Percentiles rank a stretch among this genome's conserved stretches.
Conservation (phyloP, 2,113 vertebrate species). For the Syngnathus scovelli region DNA sequence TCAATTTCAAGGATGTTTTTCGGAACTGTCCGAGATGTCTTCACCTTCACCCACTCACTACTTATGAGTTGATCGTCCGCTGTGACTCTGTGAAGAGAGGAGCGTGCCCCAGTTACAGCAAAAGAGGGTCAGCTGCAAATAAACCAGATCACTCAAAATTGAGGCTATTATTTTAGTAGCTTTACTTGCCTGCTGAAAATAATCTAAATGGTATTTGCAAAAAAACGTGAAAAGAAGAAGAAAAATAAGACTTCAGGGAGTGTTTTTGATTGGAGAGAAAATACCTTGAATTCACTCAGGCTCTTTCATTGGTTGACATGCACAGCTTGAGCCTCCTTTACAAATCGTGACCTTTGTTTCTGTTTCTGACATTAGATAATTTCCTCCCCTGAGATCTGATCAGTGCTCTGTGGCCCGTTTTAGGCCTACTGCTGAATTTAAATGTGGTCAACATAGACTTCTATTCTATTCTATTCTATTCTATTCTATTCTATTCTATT, state of each 20-base stretch:
- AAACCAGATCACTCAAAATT: slow-evolving; percentile 56
- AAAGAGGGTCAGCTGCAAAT: slow-evolving; percentile 43
- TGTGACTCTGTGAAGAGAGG: slow-evolving; percentile 17
- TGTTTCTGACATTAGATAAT: slow-evolving; percentile 54
- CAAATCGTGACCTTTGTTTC: slow-evolving; percentile 23
- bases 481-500: too few relatives aligned
- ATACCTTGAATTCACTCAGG: slow-evolving; percentile 25
- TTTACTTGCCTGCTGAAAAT: not conserved
- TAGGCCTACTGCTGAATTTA: not conserved
- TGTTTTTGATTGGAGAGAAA: slow-evolving; percentile 50
- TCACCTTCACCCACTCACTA: not conserved
- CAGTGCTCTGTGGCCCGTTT: too few relatives aligned
- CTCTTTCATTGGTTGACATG: slow-evolving; percentile 36
- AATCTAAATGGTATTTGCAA: not conserved
- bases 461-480: too few relatives aligned
- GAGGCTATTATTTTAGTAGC: slow-evolving; percentile 15
- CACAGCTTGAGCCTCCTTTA: slow-evolving; percentile 43
- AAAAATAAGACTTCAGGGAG: not conserved
- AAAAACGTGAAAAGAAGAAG: not conserved
- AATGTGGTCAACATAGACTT: not conserved
- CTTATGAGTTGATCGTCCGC: not conserved
- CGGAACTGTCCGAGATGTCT: not conserved
- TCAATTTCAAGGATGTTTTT: too few relatives aligned
- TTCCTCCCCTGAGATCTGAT: not conserved
- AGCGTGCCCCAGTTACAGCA: slow-evolving; percentile 41